phyloP scores from a whole-genome alignment of 2,888 invertebrate species.

The Oscheius myriophilus region DNA sequence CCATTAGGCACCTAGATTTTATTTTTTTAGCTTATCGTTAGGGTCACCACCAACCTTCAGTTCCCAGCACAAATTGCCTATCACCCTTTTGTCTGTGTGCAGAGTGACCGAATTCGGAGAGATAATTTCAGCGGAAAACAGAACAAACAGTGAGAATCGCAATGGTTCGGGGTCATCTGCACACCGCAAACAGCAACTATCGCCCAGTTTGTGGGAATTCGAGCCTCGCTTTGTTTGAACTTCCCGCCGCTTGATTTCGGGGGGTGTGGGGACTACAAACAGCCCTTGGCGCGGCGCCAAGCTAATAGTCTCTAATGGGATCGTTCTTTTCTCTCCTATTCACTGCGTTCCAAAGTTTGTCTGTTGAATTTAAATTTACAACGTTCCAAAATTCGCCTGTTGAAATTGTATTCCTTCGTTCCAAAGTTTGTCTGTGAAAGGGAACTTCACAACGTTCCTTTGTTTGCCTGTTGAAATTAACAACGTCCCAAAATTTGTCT shows the following conservation, averaged over 20 bases:
- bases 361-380: too few relatives aligned
- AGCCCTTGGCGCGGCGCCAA: slow-evolving; percentile 4
- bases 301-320: background rate
- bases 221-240: slow-evolving; percentile 26
- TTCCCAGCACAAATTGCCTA: background rate
- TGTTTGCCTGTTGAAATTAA: too few relatives aligned
- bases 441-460: too few relatives aligned
- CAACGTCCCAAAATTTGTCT: too few relatives aligned
- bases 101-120: background rate
- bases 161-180: background rate
- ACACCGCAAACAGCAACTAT: slow-evolving; percentile 18
- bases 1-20: too few relatives aligned
- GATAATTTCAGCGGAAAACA: background rate
- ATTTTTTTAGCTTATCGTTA: too few relatives aligned
- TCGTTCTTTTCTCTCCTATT: too few relatives aligned
- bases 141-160: slow-evolving; percentile 4
- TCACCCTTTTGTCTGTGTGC: background rate
- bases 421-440: too few relatives aligned
- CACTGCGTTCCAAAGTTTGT: too few relatives aligned
- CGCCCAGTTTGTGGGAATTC: slow-evolving; percentile 22
- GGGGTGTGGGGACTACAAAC: slow-evolving; percentile 18
- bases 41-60: background rate
- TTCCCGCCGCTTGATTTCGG: slow-evolving; percentile 22
- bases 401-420: too few relatives aligned
- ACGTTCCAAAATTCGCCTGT: too few relatives aligned